phyloP scores from a whole-genome alignment of 2,797 vertebrate species.

The Odontamblyopus rebecca region DNA sequence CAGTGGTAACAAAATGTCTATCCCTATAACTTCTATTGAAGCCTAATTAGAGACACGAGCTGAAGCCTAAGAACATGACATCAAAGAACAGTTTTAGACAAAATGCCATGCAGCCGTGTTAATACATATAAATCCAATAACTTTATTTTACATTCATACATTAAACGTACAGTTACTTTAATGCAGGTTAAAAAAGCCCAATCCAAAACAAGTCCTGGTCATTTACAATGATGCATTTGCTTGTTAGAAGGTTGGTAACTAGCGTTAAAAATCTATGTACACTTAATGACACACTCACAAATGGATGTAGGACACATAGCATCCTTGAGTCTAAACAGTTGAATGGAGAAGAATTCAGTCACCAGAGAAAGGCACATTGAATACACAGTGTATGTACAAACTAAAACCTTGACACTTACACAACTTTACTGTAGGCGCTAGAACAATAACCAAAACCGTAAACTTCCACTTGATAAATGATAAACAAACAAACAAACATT shows the following conservation, averaged over 20 bases:
- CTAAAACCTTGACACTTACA: slow-evolving; percentile 77
- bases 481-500: slow-evolving; percentile 58
- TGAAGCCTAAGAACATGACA: too few species aligned
- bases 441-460: slow-evolving; percentile 96
- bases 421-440: slow-evolving; percentile 90
- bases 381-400: slow-evolving; percentile 85
- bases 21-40: too few species aligned
- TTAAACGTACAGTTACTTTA: slow-evolving; percentile 91
- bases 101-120: slow-evolving; percentile 20
- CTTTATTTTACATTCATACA: slow-evolving; percentile 99
- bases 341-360: slow-evolving; percentile 73
- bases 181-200: slow-evolving; percentile 85
- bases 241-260: slow-evolving; percentile 70
- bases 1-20: too few species aligned
- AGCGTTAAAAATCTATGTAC: slow-evolving; percentile 82
- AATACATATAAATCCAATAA: slow-evolving; percentile 80
- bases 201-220: slow-evolving; percentile 89
- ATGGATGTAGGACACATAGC: slow-evolving; percentile 59
- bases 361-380: slow-evolving; percentile 84
- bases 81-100: background rate
- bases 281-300: slow-evolving; percentile 22
- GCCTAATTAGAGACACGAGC: too few species aligned
- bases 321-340: slow-evolving; percentile 75
- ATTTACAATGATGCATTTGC: slow-evolving; percentile 82
- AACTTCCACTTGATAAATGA: slow-evolving; percentile 91